Evolutionary conservation across 2,797 vertebrate species (phyloP).

Genomic region (Denticeps clupeoides): DNA sequence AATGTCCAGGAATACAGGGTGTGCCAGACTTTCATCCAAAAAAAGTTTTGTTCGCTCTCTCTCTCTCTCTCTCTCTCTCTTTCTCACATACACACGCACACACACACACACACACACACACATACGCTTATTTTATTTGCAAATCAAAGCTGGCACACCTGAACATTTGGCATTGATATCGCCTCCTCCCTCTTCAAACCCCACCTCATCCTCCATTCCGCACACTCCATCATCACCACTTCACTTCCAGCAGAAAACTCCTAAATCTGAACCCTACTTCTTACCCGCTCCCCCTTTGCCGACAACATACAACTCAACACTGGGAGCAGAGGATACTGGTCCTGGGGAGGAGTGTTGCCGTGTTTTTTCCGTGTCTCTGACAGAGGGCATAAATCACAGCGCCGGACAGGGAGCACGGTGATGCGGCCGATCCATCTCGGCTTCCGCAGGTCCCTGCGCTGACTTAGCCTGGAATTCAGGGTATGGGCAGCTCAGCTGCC

Average conservation of each 20-base stretch:
- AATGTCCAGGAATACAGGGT: constrained; percentile 76
- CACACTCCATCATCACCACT: neutral
- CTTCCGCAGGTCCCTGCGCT: neutral
- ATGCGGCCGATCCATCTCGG: neutral
- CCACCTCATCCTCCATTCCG: neutral
- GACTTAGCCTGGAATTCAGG: constrained; percentile 19
- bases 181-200: constrained; percentile 31
- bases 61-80: constrained; percentile 5
- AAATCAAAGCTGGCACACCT: constrained; percentile 74
- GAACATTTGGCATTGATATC: constrained; percentile 73
- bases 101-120: constrained; percentile 10
- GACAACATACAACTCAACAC: too few species aligned
- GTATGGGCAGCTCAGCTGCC: constrained; percentile 31
- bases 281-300: too few species aligned
- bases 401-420: neutral
- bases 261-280: constrained; percentile 81
- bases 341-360: neutral
- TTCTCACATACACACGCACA: constrained; percentile 10
- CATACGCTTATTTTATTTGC: constrained; percentile 22
- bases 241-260: constrained; percentile 33
- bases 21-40: constrained; percentile 76
- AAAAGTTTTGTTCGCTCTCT: constrained; percentile 13
- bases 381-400: too few species aligned
- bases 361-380: too few species aligned
- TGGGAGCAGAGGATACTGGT: too few species aligned